Conservation (phyloP, 1,140 invertebrate species). For the Leptinotarsa defecta region DNA sequence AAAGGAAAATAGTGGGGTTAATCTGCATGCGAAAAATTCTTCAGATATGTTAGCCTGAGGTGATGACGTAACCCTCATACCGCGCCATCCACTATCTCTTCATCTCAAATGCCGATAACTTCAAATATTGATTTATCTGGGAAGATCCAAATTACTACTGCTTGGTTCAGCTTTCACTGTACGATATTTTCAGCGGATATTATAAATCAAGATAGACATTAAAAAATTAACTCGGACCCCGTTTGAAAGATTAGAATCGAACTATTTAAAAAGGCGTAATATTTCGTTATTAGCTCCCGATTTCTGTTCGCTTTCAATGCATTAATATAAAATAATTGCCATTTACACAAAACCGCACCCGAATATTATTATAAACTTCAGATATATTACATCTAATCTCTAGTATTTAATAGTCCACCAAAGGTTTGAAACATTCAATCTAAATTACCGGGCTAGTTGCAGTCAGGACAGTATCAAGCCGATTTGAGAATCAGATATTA, state of each 20-base stretch:
- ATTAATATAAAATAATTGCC: constrained; percentile 19
- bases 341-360: constrained; percentile 14
- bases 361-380: constrained; percentile 21
- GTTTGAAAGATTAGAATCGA: constrained; percentile 16
- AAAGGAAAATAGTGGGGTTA: too few species aligned
- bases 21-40: too few species aligned
- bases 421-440: constrained; percentile 16
- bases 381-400: constrained; percentile 18
- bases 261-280: constrained; percentile 18
- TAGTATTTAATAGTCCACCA: constrained; percentile 11
- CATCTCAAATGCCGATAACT: neutral
- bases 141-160: neutral
- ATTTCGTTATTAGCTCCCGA: constrained; percentile 17
- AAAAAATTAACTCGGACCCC: constrained; percentile 9
- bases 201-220: constrained; percentile 12
- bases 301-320: constrained; percentile 4
- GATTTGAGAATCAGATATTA: too few species aligned
- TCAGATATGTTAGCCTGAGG: too few species aligned
- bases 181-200: constrained; percentile 10
- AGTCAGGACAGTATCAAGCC: neutral
- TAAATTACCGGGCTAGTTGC: constrained; percentile 10
- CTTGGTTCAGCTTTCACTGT: constrained; percentile 6
- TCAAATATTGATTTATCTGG: neutral
- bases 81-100: too few species aligned
- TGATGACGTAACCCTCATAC: too few species aligned